Percentiles rank a stretch among this genome's conserved stretches.
Conservation (phyloP, 2,888 invertebrate species). For the Seira sanloemensis region DNA sequence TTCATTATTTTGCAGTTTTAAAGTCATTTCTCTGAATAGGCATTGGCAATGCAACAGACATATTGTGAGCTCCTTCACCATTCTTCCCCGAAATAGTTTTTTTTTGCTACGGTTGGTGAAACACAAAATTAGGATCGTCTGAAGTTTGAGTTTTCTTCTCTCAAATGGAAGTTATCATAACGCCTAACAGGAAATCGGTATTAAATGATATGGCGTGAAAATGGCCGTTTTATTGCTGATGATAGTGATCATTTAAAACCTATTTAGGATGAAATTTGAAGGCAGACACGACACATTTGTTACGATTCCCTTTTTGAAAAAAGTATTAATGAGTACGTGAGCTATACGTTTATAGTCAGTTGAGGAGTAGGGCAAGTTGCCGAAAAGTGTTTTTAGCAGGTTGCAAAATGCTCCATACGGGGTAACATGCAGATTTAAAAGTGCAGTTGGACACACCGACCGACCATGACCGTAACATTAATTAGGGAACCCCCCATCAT, state of each 20-base stretch:
- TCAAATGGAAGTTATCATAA: background rate
- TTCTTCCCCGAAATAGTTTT: background rate
- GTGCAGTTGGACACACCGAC: background rate
- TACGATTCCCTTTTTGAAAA: background rate
- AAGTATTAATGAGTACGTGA: too few relatives aligned
- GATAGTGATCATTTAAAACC: background rate
- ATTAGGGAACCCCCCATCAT: background rate
- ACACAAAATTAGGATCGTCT: background rate
- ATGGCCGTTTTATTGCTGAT: background rate
- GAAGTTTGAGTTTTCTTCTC: background rate
- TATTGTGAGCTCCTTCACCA: background rate
- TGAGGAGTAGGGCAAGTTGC: background rate
- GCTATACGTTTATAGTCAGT: background rate
- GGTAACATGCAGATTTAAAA: too few relatives aligned
- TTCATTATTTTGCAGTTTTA: background rate
- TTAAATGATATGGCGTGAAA: conserved; percentile 1
- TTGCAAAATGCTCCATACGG: too few relatives aligned
- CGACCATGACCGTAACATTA: conserved; percentile 4
- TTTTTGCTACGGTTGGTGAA: background rate
- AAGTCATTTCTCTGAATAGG: background rate
- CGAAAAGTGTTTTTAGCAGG: background rate
- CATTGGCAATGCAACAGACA: too few relatives aligned
- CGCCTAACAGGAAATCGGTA: background rate
- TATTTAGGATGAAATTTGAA: background rate
- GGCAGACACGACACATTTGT: background rate